These are phyloP conservation scores for Eupsilia transversa DNA, from an alignment of 2,888 invertebrate genomes.

Conservation along the genomic window DNA sequence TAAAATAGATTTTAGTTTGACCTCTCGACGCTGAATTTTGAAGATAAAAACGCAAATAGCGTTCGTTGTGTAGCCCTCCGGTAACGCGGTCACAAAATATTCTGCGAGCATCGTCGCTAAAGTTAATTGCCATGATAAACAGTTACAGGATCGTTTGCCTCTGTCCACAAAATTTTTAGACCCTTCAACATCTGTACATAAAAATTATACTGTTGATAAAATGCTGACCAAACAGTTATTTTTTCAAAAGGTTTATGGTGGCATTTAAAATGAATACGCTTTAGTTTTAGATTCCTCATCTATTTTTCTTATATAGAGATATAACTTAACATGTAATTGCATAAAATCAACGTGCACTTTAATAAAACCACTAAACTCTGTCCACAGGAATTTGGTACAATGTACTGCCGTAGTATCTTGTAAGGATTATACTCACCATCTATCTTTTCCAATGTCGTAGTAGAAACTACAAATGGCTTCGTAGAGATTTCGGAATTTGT, in stretches of 20 bases:
- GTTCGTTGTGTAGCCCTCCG: background rate
- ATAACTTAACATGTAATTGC: background rate
- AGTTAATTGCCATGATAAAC: constrained; percentile 81
- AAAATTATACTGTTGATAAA: constrained; percentile 51
- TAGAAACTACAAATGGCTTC: constrained; percentile 15
- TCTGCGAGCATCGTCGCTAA: constrained; percentile 67
- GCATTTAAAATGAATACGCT: background rate
- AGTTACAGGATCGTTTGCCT: constrained; percentile 74
- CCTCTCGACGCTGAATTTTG: background rate
- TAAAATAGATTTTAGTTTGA: constrained; percentile 14
- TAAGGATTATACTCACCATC: background rate
- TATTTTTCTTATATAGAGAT: background rate
- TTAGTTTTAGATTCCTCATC: background rate
- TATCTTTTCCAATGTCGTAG: constrained; percentile 7
- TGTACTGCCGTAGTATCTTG: background rate
- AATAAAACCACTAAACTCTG: background rate
- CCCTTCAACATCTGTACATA: constrained; percentile 56
- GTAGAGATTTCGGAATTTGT: constrained; percentile 8
- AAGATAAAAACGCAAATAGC: background rate
- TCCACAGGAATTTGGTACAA: constrained; percentile 2
- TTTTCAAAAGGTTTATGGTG: constrained; percentile 31
- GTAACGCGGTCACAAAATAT: constrained; percentile 67
- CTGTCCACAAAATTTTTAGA: constrained; percentile 60
- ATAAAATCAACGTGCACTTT: background rate
- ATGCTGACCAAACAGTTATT: constrained; percentile 31